phyloP scores from a whole-genome alignment of 2,888 invertebrate genomes.

The Ligdia adustata region DNA sequence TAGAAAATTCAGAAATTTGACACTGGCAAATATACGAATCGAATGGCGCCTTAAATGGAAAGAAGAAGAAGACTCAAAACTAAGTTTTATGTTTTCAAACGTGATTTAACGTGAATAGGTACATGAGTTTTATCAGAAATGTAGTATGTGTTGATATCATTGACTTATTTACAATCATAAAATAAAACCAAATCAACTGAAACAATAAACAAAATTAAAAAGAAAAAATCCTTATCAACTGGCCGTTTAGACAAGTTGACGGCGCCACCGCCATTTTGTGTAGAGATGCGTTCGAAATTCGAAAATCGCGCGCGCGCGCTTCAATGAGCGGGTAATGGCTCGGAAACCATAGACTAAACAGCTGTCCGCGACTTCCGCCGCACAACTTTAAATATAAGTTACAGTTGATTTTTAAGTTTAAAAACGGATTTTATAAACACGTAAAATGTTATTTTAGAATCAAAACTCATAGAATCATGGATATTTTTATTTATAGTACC shows the following conservation, averaged over 20 bases:
- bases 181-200: not conserved
- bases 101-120: too few relatives aligned
- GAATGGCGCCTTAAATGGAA: too few relatives aligned
- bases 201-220: slow-evolving; percentile 1
- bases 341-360: slow-evolving; percentile 77
- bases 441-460: not conserved
- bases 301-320: slow-evolving; percentile 67
- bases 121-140: too few relatives aligned
- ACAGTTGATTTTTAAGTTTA: slow-evolving; percentile 1
- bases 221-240: slow-evolving; percentile 34
- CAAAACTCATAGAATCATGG: too few relatives aligned
- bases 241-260: slow-evolving; percentile 64
- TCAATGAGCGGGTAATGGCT: slow-evolving; percentile 70
- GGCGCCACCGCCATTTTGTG: slow-evolving; percentile 61
- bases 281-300: slow-evolving; percentile 64
- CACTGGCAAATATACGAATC: too few relatives aligned
- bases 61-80: too few relatives aligned
- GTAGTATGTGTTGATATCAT: too few relatives aligned
- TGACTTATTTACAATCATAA: not conserved
- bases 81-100: too few relatives aligned
- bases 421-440: not conserved
- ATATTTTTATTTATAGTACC: not conserved
- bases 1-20: too few relatives aligned
- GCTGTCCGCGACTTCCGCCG: slow-evolving; percentile 47
- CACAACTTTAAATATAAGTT: slow-evolving; percentile 9